A percentile compares a stretch with the other conserved stretches of the same genome.
phyloP scores from a whole-genome alignment of 2,888 invertebrate species.

The Tenthredo distinguenda region DNA sequence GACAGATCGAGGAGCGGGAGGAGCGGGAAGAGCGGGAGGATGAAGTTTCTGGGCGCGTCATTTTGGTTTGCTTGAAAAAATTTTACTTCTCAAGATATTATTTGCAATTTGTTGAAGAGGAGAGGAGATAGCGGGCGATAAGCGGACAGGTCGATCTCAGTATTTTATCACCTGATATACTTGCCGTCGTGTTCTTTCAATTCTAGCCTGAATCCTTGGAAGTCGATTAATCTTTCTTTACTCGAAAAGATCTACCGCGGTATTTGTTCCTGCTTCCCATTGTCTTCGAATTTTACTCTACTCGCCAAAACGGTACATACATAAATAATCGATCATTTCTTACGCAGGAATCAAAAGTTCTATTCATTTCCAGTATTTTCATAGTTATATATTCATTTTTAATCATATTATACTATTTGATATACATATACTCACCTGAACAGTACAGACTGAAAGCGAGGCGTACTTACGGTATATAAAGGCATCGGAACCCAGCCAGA shows the following conservation, averaged over 20 bases:
- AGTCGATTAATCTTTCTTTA: constrained; percentile 44
- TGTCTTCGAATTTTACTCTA: constrained; percentile 26
- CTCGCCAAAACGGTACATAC: background rate
- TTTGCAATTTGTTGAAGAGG: background rate
- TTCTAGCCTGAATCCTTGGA: background rate
- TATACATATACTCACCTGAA: background rate
- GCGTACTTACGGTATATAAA: background rate
- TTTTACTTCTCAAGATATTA: background rate
- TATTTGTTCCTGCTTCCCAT: constrained; percentile 37
- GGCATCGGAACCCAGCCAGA: constrained; percentile 8
- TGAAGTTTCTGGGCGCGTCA: background rate
- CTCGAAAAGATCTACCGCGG: constrained; percentile 1
- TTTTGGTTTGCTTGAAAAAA: background rate
- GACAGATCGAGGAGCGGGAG: constrained; percentile 56
- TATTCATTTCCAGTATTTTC: background rate
- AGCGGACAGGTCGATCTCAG: background rate
- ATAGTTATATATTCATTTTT: background rate
- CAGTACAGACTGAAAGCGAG: background rate
- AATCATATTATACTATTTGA: background rate
- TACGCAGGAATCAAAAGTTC: background rate
- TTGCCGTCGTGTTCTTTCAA: background rate
- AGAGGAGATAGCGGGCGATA: background rate
- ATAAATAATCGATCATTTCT: constrained; percentile 6
- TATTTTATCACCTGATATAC: constrained; percentile 24
- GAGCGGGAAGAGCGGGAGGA: background rate